Evolutionary conservation across 2,888 invertebrate genomes (phyloP).

Genomic region (Tridacna gigas): DNA sequence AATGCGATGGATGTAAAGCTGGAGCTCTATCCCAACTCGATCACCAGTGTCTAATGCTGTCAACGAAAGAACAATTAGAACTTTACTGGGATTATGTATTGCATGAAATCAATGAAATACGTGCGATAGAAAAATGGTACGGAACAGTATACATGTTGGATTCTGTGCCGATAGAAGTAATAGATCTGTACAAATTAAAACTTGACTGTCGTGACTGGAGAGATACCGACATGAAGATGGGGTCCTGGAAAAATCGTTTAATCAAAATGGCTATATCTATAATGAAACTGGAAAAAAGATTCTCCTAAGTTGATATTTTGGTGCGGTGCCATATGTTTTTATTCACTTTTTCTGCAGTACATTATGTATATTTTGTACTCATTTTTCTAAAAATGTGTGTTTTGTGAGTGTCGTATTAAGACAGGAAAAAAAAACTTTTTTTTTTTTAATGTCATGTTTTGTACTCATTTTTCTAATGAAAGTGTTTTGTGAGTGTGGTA

Average conservation of each 20-base stretch:
- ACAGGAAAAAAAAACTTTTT: too few relatives aligned
- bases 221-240: constrained; percentile 18
- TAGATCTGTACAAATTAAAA: constrained; percentile 27
- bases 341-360: too few relatives aligned
- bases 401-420: too few relatives aligned
- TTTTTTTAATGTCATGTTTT: too few relatives aligned
- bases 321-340: too few relatives aligned
- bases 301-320: not conserved
- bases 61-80: constrained; percentile 22
- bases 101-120: constrained; percentile 9
- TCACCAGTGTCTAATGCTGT: constrained; percentile 3
- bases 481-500: too few relatives aligned
- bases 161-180: not conserved
- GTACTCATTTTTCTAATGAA: too few relatives aligned
- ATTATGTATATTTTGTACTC: too few relatives aligned
- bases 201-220: constrained; percentile 22
- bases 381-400: too few relatives aligned
- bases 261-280: constrained; percentile 7
- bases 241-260: constrained; percentile 1
- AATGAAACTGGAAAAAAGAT: constrained; percentile 5
- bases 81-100: constrained; percentile 23
- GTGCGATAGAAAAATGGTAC: constrained; percentile 19
- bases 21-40: constrained; percentile 16
- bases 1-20: constrained; percentile 17
- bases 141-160: not conserved